Conservation (phyloP, 37 sponge, comb jelly and placozoan species). For the Chondrilla cf. caribensis region DNA sequence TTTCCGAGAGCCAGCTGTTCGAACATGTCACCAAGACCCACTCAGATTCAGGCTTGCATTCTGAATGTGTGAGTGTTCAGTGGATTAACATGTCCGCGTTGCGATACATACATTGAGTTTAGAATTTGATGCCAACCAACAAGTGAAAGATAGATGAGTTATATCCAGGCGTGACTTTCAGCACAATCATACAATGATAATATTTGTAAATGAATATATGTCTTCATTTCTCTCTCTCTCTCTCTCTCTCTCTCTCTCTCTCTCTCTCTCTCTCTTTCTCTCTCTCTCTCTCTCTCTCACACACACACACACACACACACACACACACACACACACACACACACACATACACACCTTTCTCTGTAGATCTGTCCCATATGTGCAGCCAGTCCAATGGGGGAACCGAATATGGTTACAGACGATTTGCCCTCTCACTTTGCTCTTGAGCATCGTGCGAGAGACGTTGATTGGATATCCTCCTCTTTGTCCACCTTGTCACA, state of each 20-base stretch:
- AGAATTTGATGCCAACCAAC: no score
- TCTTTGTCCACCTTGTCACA: no score
- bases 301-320: no score
- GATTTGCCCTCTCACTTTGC: slow-evolving; percentile 82
- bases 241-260: no score
- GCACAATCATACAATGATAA: background rate
- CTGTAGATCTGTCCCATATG: slow-evolving; percentile 88
- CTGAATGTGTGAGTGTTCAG: slow-evolving; percentile 26
- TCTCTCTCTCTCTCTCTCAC: no score
- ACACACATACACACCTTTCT: background rate
- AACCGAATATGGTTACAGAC: slow-evolving; percentile 77
- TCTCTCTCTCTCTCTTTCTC: no score
- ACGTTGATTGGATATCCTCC: slow-evolving; percentile 43
- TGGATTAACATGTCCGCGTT: background rate
- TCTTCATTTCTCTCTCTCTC: no score
- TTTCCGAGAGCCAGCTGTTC: slow-evolving; percentile 69
- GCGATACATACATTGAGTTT: no score
- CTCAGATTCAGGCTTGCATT: slow-evolving; percentile 42
- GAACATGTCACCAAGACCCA: slow-evolving; percentile 85
- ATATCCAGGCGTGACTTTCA: no score
- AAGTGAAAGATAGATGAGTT: no score
- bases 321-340: no score
- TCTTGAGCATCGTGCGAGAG: slow-evolving; percentile 68
- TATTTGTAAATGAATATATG: background rate
- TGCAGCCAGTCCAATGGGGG: slow-evolving; percentile 76